Base-by-base conservation (phyloP, 2,888 invertebrate genomes). In the Ferdinandea cuprea region DNA sequence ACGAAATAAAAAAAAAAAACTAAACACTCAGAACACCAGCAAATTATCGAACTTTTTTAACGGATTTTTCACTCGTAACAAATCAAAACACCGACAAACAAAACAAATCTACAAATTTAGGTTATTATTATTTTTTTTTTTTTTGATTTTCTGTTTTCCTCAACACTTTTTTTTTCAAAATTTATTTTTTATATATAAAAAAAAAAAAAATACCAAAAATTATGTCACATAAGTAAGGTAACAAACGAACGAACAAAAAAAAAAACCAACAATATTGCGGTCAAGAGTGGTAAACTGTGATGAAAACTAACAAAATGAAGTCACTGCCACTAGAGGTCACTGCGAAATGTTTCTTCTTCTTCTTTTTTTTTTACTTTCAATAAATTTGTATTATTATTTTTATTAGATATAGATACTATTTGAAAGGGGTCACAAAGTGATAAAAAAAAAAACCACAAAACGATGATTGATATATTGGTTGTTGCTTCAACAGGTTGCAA, bases 321-420 rank as follows among this genome's bases (percentile, higher is more conserved):
- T 78, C 72, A 72, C 72, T 72, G 35, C 32, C 30, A 40, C 58
- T 48, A 69, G 19, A 56, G 68, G 74, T 79, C 61, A 79, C 50
- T 59, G 71, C 32, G 42, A 61, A 72, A 37, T 72, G 71, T 72
- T 65, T 63, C 11, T 13, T 11, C 32, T 30, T 8, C 4, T 6
- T 32, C 9, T 40, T 15, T 13, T 13, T 13, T 17, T 3, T 25
- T 25, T 25, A 25, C 5, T 25, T 25, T 25, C 25, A 25, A 25
- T 25, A n/a, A n/a, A n/a, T n/a, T n/a, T n/a, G n/a, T 25, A 25
- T 25, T 25, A 25, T 25, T 25, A 25, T n/a, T n/a, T n/a, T n/a
- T n/a, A n/a, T n/a, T n/a, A n/a, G n/a, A n/a, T n/a, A n/a, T n/a
- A n/a, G n/a, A n/a, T n/a, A n/a, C n/a, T n/a, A 25, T n/a, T 19